Percentiles rank a stretch among this genome's conserved stretches.
These are phyloP conservation scores for Halyomorpha halys DNA, from an alignment of 1,140 invertebrate genomes.

Conservation along the genomic window DNA sequence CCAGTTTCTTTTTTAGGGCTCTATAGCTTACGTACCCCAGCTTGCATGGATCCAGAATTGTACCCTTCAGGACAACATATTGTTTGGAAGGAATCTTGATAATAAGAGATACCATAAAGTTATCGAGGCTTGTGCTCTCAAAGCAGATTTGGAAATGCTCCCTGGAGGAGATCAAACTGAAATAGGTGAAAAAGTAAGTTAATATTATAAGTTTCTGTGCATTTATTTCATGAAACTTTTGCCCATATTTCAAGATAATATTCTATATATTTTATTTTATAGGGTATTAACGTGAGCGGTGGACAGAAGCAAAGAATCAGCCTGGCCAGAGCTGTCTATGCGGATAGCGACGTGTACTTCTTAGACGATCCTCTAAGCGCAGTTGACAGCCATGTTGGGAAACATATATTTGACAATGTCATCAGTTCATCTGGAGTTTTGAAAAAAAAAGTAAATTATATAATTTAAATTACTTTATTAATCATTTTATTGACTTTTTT, in stretches of 20 bases:
- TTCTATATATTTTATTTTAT: slow-evolving; percentile 18
- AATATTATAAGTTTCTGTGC: too few species aligned
- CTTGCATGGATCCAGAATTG: slow-evolving; percentile 92
- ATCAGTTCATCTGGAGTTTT: slow-evolving; percentile 58
- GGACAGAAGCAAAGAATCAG: slow-evolving; percentile 95
- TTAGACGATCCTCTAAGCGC: slow-evolving; percentile 94
- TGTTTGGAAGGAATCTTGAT: slow-evolving; percentile 51
- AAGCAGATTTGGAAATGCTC: slow-evolving; percentile 73
- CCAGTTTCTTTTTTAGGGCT: too few species aligned
- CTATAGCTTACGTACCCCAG: slow-evolving; percentile 83
- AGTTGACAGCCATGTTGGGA: slow-evolving; percentile 89
- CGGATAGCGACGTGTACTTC: slow-evolving; percentile 78
- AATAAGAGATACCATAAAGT: slow-evolving; percentile 59
- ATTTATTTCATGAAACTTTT: too few species aligned
- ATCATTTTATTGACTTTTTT: too few species aligned
- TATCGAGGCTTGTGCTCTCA: slow-evolving; percentile 72
- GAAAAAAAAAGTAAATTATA: too few species aligned
- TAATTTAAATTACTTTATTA: too few species aligned
- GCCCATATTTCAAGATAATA: too few species aligned
- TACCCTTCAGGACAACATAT: slow-evolving; percentile 76
- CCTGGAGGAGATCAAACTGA: slow-evolving; percentile 83
- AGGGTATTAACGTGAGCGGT: slow-evolving; percentile 87
- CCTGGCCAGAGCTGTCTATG: slow-evolving; percentile 81
- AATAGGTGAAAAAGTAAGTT: slow-evolving; percentile 71
- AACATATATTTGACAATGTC: slow-evolving; percentile 89